phyloP scores from a whole-genome alignment of 2,797 vertebrate species.

The Micromesistius poutassou region DNA sequence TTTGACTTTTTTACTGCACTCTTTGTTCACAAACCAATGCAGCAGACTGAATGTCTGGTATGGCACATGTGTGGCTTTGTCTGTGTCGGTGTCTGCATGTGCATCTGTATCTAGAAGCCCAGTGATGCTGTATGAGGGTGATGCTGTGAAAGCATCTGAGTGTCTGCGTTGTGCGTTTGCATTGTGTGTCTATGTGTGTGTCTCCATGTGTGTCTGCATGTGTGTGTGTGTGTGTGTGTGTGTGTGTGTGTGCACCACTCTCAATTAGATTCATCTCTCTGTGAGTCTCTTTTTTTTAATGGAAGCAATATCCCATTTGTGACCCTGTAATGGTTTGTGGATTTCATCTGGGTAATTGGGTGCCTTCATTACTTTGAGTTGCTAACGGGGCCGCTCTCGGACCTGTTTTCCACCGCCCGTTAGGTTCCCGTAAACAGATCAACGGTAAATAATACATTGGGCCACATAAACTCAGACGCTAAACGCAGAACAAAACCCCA shows the following conservation, averaged over 20 bases:
- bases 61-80: background rate
- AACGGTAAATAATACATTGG: conserved; percentile 68
- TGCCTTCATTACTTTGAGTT: background rate
- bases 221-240: background rate
- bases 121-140: too few relatives aligned
- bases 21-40: conserved; percentile 36
- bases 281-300: background rate
- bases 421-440: conserved; percentile 26
- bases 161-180: background rate
- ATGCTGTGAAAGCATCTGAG: too few relatives aligned
- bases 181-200: background rate
- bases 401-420: conserved; percentile 39
- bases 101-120: too few relatives aligned
- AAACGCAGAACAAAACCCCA: conserved; percentile 54
- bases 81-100: background rate
- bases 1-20: background rate
- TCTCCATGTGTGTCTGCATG: too few relatives aligned
- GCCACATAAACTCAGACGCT: conserved; percentile 60
- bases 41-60: background rate
- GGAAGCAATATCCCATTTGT: background rate
- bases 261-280: background rate
- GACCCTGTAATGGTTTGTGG: background rate
- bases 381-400: background rate
- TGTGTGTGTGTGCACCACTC: background rate
- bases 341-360: background rate